A percentile compares a stretch with the other conserved stretches of the same genome.
Evolutionary conservation across 2,888 invertebrate species (phyloP).

Genomic region (Xanthorhoe spadicearia): DNA sequence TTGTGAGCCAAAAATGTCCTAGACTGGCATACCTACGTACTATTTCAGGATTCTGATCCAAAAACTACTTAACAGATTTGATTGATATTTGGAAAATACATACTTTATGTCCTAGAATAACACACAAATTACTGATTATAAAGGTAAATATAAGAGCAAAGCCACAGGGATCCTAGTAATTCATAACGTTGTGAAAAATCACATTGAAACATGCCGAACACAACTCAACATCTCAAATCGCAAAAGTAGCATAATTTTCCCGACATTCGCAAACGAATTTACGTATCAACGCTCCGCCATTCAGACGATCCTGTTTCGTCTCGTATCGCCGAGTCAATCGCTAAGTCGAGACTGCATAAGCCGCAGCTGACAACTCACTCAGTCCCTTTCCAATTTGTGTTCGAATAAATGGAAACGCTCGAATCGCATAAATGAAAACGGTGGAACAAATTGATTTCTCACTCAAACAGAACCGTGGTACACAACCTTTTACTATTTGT

Average conservation of each 20-base stretch:
- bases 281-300: conserved; percentile 52
- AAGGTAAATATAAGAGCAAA: too few species aligned
- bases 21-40: background rate
- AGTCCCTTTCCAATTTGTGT: conserved; percentile 82
- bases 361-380: conserved; percentile 79
- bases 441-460: conserved; percentile 83
- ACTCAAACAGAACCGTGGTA: conserved; percentile 69
- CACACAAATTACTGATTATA: too few species aligned
- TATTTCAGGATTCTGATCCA: background rate
- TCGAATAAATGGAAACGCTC: conserved; percentile 79
- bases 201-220: conserved; percentile 7
- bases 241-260: conserved; percentile 43
- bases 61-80: too few species aligned
- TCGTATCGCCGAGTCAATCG: conserved; percentile 54
- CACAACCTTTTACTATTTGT: conserved; percentile 59
- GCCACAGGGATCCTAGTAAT: background rate
- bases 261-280: conserved; percentile 43
- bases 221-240: conserved; percentile 34
- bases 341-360: conserved; percentile 76
- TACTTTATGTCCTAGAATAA: too few species aligned
- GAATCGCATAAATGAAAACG: conserved; percentile 82
- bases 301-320: conserved; percentile 52
- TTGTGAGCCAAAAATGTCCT: background rate
- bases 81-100: too few species aligned
- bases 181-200: background rate